Conservation (phyloP, 2,888 invertebrate genomes). For the Meloe dianella region DNA sequence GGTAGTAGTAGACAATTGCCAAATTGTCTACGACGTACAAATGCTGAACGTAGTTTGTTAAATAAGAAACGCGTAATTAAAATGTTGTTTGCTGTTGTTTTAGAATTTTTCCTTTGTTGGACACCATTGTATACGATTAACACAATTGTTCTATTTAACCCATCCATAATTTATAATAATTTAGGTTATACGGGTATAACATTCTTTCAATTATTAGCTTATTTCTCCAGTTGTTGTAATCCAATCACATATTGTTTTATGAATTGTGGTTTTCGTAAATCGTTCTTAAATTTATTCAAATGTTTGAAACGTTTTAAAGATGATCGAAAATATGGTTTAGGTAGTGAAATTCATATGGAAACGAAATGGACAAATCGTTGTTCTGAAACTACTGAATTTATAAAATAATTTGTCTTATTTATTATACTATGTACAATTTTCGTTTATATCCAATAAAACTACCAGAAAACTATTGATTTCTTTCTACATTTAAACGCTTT, state of each 20-base stretch:
- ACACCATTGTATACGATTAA: slow-evolving; percentile 68
- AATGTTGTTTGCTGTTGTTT: slow-evolving; percentile 71
- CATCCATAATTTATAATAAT: slow-evolving; percentile 59
- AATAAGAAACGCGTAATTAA: slow-evolving; percentile 64
- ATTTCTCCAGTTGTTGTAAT: slow-evolving; percentile 69
- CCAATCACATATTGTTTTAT: slow-evolving; percentile 75
- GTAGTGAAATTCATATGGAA: slow-evolving; percentile 52
- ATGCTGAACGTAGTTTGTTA: slow-evolving; percentile 60
- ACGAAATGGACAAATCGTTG: slow-evolving; percentile 49
- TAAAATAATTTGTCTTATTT: slow-evolving; percentile 5
- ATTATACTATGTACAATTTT: not conserved
- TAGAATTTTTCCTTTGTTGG: slow-evolving; percentile 77
- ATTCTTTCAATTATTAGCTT: slow-evolving; percentile 66
- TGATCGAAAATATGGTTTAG: slow-evolving; percentile 42
- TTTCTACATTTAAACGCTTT: no score
- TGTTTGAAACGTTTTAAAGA: slow-evolving; percentile 54
- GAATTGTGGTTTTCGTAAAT: slow-evolving; percentile 70
- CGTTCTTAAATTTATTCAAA: slow-evolving; percentile 66
- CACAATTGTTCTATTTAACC: slow-evolving; percentile 64
- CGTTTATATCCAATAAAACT: no score
- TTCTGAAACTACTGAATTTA: slow-evolving; percentile 34
- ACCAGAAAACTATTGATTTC: no score
- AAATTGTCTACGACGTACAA: slow-evolving; percentile 54
- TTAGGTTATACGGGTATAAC: slow-evolving; percentile 63
- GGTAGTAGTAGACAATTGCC: slow-evolving; percentile 32